Conservation (phyloP, 2,113 vertebrate genomes). For the Phyllopteryx taeniolatus region DNA sequence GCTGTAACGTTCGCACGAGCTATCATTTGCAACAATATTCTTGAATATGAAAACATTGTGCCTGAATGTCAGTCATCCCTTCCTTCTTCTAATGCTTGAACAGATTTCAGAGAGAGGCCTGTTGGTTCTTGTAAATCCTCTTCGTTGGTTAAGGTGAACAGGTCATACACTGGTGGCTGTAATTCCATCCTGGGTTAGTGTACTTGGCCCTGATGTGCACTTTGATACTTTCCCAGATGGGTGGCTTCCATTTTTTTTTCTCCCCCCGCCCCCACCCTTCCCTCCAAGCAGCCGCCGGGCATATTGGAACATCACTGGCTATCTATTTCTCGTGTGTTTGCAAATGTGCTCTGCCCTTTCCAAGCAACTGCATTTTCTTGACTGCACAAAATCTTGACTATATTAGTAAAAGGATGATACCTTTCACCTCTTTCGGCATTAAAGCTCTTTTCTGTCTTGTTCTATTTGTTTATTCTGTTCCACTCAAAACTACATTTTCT, state of each 20-base stretch:
- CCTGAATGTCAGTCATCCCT: not conserved
- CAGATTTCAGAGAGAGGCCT: not conserved
- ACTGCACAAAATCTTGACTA: not conserved
- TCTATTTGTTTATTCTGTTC: not conserved
- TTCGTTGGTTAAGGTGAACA: not conserved
- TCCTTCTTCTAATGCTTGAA: too few species aligned
- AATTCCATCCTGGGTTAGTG: not conserved
- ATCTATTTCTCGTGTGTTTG: not conserved
- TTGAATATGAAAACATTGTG: not conserved
- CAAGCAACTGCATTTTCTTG: not conserved
- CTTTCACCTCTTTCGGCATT: not conserved
- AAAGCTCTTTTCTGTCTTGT: not conserved
- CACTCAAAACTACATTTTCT: not conserved
- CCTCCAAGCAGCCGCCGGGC: not conserved
- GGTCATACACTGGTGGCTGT: not conserved
- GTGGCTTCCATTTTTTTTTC: not conserved
- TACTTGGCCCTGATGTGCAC: not conserved
- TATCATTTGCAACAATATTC: not conserved
- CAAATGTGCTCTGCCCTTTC: not conserved
- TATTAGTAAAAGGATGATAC: not conserved
- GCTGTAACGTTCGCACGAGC: too few species aligned
- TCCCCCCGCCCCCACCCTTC: not conserved
- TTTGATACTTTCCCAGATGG: slow-evolving; percentile 1
- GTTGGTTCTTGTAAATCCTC: not conserved
- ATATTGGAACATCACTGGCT: not conserved